Evolutionary conservation across 2,113 vertebrate genomes (phyloP).

Genomic region (Eonycteris spelaea): DNA sequence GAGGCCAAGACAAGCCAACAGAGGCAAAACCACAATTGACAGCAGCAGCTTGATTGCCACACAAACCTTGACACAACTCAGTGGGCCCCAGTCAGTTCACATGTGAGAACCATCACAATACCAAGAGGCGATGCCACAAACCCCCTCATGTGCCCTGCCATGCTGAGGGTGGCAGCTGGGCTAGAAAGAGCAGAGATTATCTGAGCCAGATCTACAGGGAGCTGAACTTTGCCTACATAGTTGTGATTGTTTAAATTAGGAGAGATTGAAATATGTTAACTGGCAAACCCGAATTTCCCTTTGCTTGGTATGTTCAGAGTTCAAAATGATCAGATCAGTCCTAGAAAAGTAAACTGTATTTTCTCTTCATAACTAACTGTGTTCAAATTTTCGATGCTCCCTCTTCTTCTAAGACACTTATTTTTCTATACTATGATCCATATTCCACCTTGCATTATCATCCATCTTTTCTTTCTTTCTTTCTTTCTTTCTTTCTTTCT

Average conservation of each 20-base stretch:
- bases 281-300: background rate
- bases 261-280: background rate
- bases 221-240: background rate
- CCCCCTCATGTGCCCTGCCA: fast-evolving
- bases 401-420: background rate
- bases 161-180: background rate
- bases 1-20: background rate
- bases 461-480: background rate
- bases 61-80: background rate
- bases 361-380: background rate
- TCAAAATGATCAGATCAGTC: background rate
- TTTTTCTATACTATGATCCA: background rate
- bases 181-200: background rate
- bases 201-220: background rate
- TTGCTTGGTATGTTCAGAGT: background rate
- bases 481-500: background rate
- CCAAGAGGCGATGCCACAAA: background rate
- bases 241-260: background rate
- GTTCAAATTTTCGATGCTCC: background rate
- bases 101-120: background rate
- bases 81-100: background rate
- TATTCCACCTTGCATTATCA: background rate
- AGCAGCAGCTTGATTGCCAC: background rate
- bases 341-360: background rate
- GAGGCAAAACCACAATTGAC: background rate